Evolutionary conservation across 2,113 vertebrate genomes (phyloP).

Genomic region (Hystrix brachyura): DNA sequence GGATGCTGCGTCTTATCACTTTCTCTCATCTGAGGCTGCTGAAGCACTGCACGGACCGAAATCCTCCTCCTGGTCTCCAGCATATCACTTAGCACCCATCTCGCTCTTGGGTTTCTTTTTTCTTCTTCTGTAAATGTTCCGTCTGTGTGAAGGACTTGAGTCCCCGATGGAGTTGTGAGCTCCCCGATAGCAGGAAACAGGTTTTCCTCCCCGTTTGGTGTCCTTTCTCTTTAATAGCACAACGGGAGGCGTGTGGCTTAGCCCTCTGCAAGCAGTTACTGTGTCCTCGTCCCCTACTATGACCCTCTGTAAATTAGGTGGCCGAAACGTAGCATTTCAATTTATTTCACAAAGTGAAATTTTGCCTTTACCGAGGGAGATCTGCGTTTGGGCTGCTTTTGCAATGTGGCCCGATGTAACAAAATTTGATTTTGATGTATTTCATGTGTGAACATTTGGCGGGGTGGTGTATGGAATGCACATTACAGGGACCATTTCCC

Average conservation of each 20-base stretch:
- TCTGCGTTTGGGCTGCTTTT: slow-evolving; percentile 58
- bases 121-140: slow-evolving; percentile 16
- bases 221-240: background rate
- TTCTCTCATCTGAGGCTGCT: background rate
- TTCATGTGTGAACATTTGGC: slow-evolving; percentile 12
- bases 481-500: background rate
- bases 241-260: background rate
- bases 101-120: slow-evolving; percentile 57
- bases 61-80: background rate
- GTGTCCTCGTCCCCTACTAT: background rate
- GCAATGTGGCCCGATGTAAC: slow-evolving; percentile 32
- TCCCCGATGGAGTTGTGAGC: background rate
- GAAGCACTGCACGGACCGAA: slow-evolving; percentile 43
- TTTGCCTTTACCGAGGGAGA: slow-evolving; percentile 36
- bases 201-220: slow-evolving; percentile 1
- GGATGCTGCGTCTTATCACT: slow-evolving; percentile 14
- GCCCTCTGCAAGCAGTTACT: background rate
- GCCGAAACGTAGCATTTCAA: slow-evolving; percentile 7
- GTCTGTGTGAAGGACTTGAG: slow-evolving; percentile 38
- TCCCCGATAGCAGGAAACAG: background rate
- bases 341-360: slow-evolving; percentile 60
- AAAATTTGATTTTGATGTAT: slow-evolving; percentile 58
- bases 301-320: slow-evolving; percentile 31
- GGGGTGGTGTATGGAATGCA: background rate
- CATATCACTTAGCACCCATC: background rate